A percentile compares a stretch with the other conserved stretches of the same genome.
phyloP scores from a whole-genome alignment of 2,888 invertebrate genomes.

The Ellobium chinense region DNA sequence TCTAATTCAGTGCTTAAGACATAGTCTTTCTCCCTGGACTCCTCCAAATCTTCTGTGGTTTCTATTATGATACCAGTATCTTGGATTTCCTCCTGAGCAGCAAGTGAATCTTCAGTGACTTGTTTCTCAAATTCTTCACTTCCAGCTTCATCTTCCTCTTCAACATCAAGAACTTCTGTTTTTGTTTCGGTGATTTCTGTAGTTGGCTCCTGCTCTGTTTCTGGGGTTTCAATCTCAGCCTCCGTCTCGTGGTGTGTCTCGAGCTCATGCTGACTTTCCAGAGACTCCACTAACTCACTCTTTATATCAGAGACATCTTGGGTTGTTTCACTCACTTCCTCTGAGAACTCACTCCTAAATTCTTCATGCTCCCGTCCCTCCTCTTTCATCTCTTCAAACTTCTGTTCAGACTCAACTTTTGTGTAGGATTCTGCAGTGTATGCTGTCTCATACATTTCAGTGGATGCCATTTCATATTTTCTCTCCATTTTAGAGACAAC shows the following conservation, averaged over 20 bases:
- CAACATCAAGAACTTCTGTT: neutral
- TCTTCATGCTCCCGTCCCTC: constrained; percentile 10
- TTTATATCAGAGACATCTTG: constrained; percentile 45
- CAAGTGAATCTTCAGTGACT: too few relatives aligned
- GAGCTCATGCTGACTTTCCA: constrained; percentile 41
- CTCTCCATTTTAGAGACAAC: constrained; percentile 39
- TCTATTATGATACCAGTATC: too few relatives aligned
- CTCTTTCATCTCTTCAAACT: neutral
- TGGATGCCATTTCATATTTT: constrained; percentile 54
- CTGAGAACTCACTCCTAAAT: constrained; percentile 14
- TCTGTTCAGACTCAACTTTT: neutral
- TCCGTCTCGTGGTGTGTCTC: neutral
- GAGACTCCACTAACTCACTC: constrained; percentile 43
- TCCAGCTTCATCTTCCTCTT: neutral
- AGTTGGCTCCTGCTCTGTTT: too few relatives aligned
- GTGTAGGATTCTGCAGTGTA: neutral
- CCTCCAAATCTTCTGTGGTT: too few relatives aligned
- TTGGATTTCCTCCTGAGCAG: too few relatives aligned
- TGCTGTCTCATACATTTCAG: constrained; percentile 5
- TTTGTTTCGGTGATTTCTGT: neutral
- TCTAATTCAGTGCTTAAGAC: too few relatives aligned
- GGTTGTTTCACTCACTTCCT: constrained; percentile 41
- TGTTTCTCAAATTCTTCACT: too few relatives aligned
- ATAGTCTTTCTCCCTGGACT: too few relatives aligned
- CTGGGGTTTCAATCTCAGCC: neutral